Conservation (phyloP, 2,797 vertebrate genomes). For the Micropoecilia bifurca region DNA sequence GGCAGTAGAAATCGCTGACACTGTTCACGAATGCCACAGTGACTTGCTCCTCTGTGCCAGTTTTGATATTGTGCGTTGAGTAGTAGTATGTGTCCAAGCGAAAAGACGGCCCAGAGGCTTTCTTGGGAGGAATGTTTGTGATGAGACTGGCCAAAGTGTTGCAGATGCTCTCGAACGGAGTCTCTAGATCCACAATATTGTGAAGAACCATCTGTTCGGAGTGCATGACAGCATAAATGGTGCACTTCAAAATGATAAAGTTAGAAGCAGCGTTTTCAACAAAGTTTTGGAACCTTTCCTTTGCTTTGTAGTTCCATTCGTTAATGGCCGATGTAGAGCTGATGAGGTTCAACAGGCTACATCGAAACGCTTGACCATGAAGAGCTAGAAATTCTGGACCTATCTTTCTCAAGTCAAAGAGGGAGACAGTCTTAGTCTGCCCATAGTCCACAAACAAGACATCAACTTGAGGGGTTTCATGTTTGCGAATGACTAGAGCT, state of each 20-base stretch:
- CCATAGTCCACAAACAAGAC: slow-evolving; percentile 93
- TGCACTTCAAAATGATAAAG: slow-evolving; percentile 86
- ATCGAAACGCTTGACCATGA: slow-evolving; percentile 91
- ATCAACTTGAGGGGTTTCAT: slow-evolving; percentile 74
- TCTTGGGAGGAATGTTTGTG: slow-evolving; percentile 71
- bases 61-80: slow-evolving; percentile 89
- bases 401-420: slow-evolving; percentile 83
- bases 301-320: slow-evolving; percentile 84
- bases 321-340: slow-evolving; percentile 79
- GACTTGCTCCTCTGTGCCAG: slow-evolving; percentile 88
- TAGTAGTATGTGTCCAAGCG: slow-evolving; percentile 89
- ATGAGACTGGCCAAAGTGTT: slow-evolving; percentile 81
- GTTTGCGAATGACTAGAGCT: slow-evolving; percentile 82
- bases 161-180: slow-evolving; percentile 90
- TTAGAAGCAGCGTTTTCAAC: slow-evolving; percentile 74
- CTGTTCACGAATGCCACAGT: slow-evolving; percentile 84
- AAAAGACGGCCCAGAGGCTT: slow-evolving; percentile 72
- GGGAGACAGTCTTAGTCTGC: slow-evolving; percentile 79
- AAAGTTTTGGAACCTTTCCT: slow-evolving; percentile 84
- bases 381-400: slow-evolving; percentile 82
- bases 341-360: slow-evolving; percentile 90
- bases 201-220: slow-evolving; percentile 82
- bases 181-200: slow-evolving; percentile 91
- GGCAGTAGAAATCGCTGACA: slow-evolving; percentile 89
- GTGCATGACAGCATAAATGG: slow-evolving; percentile 89